These are phyloP conservation scores for Cydia splendana DNA, from an alignment of 1,140 invertebrate species.

Conservation along the genomic window DNA sequence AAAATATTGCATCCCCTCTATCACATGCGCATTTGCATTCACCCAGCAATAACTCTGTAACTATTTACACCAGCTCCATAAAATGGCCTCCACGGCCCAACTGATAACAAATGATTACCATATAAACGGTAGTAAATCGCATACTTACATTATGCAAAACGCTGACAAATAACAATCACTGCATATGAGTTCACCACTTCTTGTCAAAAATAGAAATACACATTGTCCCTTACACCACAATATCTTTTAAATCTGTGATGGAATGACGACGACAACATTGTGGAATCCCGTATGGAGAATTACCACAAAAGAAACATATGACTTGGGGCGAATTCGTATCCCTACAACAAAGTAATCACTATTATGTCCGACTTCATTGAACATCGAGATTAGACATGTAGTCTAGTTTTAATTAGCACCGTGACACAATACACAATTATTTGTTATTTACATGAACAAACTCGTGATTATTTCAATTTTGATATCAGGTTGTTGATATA, in stretches of 20 bases:
- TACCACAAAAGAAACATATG: constrained; percentile 38
- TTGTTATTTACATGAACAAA: not conserved
- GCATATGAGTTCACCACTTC: constrained; percentile 36
- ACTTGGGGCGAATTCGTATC: constrained; percentile 40
- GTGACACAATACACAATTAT: constrained; percentile 7
- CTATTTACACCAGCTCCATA: constrained; percentile 32
- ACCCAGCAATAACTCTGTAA: constrained; percentile 33
- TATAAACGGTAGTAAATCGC: not conserved
- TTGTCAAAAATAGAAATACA: constrained; percentile 40
- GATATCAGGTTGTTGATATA: not conserved
- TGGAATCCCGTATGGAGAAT: constrained; percentile 35
- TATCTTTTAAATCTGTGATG: constrained; percentile 50
- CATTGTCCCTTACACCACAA: constrained; percentile 43
- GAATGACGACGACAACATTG: constrained; percentile 45
- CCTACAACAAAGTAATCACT: constrained; percentile 47
- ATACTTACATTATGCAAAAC: constrained; percentile 18
- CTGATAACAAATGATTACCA: constrained; percentile 1
- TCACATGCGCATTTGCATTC: constrained; percentile 56
- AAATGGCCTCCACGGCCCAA: constrained; percentile 36
- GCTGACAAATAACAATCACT: constrained; percentile 23
- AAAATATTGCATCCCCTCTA: constrained; percentile 35
- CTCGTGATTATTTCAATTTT: not conserved
- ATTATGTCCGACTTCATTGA: constrained; percentile 40
- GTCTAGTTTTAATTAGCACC: constrained; percentile 23
- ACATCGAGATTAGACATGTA: constrained; percentile 41